Conservation (phyloP, 2,888 invertebrate species). For the Nycteola revayana region DNA sequence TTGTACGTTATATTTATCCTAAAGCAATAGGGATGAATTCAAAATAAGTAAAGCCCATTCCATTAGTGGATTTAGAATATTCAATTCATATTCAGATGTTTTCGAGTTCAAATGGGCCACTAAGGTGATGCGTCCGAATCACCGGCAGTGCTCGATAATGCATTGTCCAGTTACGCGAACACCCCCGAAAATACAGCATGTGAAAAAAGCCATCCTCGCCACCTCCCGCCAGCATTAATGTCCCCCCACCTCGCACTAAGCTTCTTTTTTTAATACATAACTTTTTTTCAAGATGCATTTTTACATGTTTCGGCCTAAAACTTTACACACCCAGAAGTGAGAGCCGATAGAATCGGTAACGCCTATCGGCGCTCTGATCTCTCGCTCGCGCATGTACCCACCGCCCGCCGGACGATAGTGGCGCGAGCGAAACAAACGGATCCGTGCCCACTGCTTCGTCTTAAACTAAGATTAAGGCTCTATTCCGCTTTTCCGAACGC, state of each 20-base stretch:
- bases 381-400: conserved; percentile 57
- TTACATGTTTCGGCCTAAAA: conserved; percentile 83
- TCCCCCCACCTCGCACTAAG: conserved; percentile 79
- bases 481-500: conserved; percentile 67
- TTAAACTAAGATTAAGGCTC: conserved; percentile 77
- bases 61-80: conserved; percentile 19
- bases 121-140: conserved; percentile 69
- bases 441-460: conserved; percentile 65
- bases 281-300: conserved; percentile 83
- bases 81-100: conserved; percentile 48
- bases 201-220: conserved; percentile 77
- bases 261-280: conserved; percentile 83
- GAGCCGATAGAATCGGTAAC: conserved; percentile 66
- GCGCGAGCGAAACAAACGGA: conserved; percentile 69
- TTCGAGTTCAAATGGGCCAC: conserved; percentile 60
- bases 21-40: conserved; percentile 17
- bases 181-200: conserved; percentile 80
- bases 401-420: conserved; percentile 69
- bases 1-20: conserved; percentile 17
- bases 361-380: conserved; percentile 67
- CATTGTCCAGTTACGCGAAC: conserved; percentile 76
- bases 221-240: conserved; percentile 75
- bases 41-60: conserved; percentile 17
- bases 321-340: conserved; percentile 78
- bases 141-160: conserved; percentile 67